Evolutionary conservation across 2,113 vertebrate species (phyloP).

Genomic region (Thermophis baileyi): DNA sequence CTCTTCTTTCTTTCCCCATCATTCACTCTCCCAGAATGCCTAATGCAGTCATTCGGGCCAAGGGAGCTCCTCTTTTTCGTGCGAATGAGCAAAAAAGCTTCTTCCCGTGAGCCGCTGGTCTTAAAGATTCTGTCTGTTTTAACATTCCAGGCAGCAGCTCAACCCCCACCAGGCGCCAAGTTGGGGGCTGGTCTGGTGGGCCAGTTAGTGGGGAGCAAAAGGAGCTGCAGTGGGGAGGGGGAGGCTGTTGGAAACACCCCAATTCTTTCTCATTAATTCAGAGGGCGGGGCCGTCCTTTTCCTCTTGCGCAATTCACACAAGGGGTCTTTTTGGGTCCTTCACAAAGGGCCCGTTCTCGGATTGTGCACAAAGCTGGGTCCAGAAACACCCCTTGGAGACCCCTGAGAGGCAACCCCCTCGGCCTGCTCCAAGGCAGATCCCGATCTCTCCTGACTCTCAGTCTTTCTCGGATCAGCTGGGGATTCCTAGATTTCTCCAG

Average conservation of each 20-base stretch:
- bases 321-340: not conserved
- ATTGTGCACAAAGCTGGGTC: not conserved
- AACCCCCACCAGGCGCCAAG: not conserved
- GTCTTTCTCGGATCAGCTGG: not conserved
- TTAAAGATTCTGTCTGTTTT: not conserved
- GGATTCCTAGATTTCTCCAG: not conserved
- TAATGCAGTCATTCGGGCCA: not conserved
- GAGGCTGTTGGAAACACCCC: not conserved
- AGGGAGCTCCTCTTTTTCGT: not conserved
- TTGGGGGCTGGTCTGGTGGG: not conserved
- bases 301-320: not conserved
- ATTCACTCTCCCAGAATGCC: not conserved
- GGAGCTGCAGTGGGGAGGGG: not conserved
- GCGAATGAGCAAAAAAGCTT: not conserved
- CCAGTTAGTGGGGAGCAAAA: not conserved
- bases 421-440: not conserved
- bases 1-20: not conserved
- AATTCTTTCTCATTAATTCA: not conserved
- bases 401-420: not conserved
- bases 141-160: not conserved
- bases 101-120: not conserved
- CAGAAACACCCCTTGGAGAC: not conserved
- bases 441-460: not conserved
- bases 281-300: not conserved
- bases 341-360: rapidly evolving